These are phyloP conservation scores for Amblyteles armatorius DNA, from an alignment of 2,888 invertebrate species.

Conservation along the genomic window DNA sequence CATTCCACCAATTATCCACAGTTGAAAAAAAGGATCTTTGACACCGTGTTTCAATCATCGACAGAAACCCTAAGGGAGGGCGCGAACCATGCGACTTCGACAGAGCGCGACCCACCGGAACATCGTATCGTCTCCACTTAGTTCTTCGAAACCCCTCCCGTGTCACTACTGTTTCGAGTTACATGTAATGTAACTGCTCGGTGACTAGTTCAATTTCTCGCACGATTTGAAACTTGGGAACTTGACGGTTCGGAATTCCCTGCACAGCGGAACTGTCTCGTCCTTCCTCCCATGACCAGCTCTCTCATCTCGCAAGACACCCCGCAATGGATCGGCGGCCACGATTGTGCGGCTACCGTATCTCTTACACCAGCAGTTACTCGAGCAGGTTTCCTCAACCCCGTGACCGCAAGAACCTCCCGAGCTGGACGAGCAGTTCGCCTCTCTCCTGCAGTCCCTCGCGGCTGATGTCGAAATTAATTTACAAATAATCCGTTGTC, in stretches of 20 bases:
- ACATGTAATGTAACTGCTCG: conserved; percentile 53
- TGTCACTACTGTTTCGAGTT: conserved; percentile 32
- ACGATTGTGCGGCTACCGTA: conserved; percentile 35
- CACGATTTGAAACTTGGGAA: conserved; percentile 61
- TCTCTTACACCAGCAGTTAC: conserved; percentile 12
- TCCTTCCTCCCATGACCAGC: conserved; percentile 19
- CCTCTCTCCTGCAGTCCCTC: not conserved
- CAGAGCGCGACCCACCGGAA: not conserved
- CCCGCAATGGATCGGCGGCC: conserved; percentile 27
- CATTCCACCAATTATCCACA: not conserved
- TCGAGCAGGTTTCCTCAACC: conserved; percentile 38
- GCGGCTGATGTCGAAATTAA: conserved; percentile 51
- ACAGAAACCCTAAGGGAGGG: not conserved
- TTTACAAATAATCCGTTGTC: conserved; percentile 58
- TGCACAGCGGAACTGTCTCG: not conserved
- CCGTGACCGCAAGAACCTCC: conserved; percentile 50
- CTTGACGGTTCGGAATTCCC: conserved; percentile 51
- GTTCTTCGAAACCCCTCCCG: not conserved
- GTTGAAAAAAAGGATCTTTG: not conserved
- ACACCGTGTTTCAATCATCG: not conserved
- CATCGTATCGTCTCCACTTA: not conserved
- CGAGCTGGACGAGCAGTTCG: conserved; percentile 43
- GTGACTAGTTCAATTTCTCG: conserved; percentile 58
- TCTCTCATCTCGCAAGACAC: not conserved
- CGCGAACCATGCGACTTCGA: not conserved